Evolutionary conservation across 2,113 vertebrate species (phyloP).

Genomic region (Lucifuga dentata): DNA sequence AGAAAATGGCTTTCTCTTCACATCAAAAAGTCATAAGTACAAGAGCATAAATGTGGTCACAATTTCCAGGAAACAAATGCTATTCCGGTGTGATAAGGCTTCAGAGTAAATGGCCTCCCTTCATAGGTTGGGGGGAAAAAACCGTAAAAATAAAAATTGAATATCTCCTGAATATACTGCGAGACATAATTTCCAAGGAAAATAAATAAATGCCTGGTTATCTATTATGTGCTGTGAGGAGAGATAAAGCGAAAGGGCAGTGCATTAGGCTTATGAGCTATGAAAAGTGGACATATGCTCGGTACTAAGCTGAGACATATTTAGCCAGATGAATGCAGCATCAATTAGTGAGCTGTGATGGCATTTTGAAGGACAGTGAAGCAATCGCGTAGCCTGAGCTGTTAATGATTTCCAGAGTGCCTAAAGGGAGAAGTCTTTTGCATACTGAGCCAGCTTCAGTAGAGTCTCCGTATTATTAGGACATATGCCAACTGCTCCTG

Average conservation of each 20-base stretch:
- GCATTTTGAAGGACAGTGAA: slow-evolving; percentile 69
- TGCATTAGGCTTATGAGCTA: slow-evolving; percentile 29
- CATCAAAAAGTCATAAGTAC: slow-evolving; percentile 48
- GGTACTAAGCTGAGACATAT: slow-evolving; percentile 51
- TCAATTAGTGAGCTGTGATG: slow-evolving; percentile 70
- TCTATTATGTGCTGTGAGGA: slow-evolving; percentile 4
- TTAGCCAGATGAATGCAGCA: slow-evolving; percentile 64
- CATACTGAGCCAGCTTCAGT: slow-evolving; percentile 45
- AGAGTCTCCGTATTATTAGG: slow-evolving; percentile 15
- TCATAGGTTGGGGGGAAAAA: slow-evolving; percentile 27
- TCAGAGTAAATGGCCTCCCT: slow-evolving; percentile 42
- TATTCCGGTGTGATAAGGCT: slow-evolving; percentile 46
- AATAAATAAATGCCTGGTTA: slow-evolving; percentile 46
- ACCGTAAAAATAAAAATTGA: slow-evolving; percentile 15
- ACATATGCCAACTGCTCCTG: slow-evolving; percentile 33
- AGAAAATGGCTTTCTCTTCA: slow-evolving; percentile 56
- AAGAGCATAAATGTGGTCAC: slow-evolving; percentile 41
- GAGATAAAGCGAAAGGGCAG: slow-evolving; percentile 33
- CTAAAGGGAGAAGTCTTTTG: slow-evolving; percentile 42
- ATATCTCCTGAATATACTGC: slow-evolving; percentile 19
- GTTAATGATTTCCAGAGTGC: slow-evolving; percentile 61
- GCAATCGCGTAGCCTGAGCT: slow-evolving; percentile 67
- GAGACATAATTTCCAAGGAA: slow-evolving; percentile 5
- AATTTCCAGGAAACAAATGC: slow-evolving; percentile 56
- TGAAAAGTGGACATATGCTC: slow-evolving; percentile 67